Evolutionary conservation across 2,113 vertebrate species (phyloP), one percentile per base, ranked within the genome.

Genomic region (Vulpes ferrilata): DNA sequence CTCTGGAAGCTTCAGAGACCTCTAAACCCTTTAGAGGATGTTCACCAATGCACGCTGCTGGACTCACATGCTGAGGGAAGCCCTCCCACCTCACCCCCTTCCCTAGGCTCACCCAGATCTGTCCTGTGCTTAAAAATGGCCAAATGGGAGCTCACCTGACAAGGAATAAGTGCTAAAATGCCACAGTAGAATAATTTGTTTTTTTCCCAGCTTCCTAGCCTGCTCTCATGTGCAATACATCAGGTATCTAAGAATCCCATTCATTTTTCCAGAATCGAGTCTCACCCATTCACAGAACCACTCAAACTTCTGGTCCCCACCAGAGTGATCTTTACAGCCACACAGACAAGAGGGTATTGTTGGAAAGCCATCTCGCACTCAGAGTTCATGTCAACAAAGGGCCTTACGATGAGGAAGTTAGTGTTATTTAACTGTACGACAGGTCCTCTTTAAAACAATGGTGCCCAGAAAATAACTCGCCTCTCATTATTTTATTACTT

Each of bases 401-500:
- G 13, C 48, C 74, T 38, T 3, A 27, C 9, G 13, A 73, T 43
- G 35, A 27, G 55, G 38, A 91, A 94, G 64, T 35, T 0, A 7
- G 25, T 43, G 43, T 2, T 1, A 20, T 74, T 87, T 57, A n/a
- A 59, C 71, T 3, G 12, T 1, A 22, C 74, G 71, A 32, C 7
- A 3, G 30, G 13, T 96, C 30, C 32, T 64, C 80, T 83, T 81
- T 43, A 15, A 88, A 76, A 95, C 59, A 94, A n/a, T 3, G 15
- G 48, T 23, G 60, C 53, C 43, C 78, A 11, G 60, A 94, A 95
- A 93, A 89, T 32, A 82, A 84, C 62, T 69, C 43, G n/a, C 43
- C 71, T 8, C 30, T 48, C 48, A 79, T 89, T 74, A n/a, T 81
- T 92, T 89, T 92, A 69, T 92, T n/a, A 69, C 92, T 96, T 76